phyloP scores from a whole-genome alignment of 1,140 invertebrate genomes.

The Cepaea nemoralis region DNA sequence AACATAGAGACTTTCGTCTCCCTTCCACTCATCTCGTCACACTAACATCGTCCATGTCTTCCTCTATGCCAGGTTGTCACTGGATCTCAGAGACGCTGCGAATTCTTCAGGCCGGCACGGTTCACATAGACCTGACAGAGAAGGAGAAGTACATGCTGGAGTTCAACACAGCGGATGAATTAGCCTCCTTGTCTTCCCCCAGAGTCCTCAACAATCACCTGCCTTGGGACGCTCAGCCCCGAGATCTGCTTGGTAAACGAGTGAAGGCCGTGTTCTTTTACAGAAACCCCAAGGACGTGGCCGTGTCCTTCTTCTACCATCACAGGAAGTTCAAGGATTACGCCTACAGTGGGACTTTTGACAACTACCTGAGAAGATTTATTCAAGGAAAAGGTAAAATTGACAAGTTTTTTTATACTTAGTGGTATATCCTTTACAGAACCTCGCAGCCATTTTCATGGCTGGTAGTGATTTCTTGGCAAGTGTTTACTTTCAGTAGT shows the following conservation, averaged over 20 bases:
- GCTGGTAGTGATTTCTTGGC: not conserved
- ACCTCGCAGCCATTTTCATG: too few species aligned
- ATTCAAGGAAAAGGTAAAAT: constrained; percentile 52
- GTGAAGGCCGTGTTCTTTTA: constrained; percentile 55
- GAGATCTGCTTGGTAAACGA: constrained; percentile 43
- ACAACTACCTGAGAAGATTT: constrained; percentile 49
- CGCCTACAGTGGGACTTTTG: constrained; percentile 54
- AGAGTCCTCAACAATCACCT: constrained; percentile 54
- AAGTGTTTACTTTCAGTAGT: too few species aligned
- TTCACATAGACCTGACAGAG: constrained; percentile 28
- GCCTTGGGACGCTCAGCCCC: constrained; percentile 24
- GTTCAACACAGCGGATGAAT: constrained; percentile 38
- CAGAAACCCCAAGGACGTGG: constrained; percentile 58
- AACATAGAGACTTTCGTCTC: too few species aligned
- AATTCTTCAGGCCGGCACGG: constrained; percentile 46
- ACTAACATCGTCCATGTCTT: too few species aligned
- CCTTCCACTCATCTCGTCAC: too few species aligned
- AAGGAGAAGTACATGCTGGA: constrained; percentile 49
- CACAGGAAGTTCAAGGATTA: constrained; percentile 49
- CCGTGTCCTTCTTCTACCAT: constrained; percentile 58
- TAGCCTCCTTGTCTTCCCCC: constrained; percentile 43
- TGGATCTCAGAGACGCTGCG: constrained; percentile 53
- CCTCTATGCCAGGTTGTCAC: constrained; percentile 49
- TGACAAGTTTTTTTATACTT: not conserved
- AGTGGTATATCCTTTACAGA: too few species aligned